A percentile compares a stretch with the other conserved stretches of the same genome.
Evolutionary conservation across 35 echinoderm and acorn worm genomes (phyloP).

Genomic region (Antedon bifida): DNA sequence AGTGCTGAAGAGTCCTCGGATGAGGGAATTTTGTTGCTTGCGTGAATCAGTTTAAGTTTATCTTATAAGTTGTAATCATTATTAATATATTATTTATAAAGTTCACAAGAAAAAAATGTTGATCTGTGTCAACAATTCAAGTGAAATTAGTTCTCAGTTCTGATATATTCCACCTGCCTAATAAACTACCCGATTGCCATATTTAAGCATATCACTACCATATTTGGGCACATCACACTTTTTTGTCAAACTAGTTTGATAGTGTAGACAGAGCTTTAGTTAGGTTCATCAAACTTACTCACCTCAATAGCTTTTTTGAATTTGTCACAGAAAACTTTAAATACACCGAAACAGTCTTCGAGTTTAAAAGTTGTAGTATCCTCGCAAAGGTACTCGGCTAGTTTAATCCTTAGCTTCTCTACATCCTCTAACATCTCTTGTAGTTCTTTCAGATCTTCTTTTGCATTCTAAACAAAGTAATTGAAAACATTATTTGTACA

Average conservation of each 20-base stretch:
- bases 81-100: too few relatives aligned
- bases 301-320: constrained; percentile 85
- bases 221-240: too few relatives aligned
- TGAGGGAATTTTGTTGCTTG: too few relatives aligned
- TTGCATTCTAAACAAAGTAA: constrained; percentile 28
- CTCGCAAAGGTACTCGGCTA: constrained; percentile 92
- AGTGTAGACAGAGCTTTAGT: not conserved
- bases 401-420: constrained; percentile 30
- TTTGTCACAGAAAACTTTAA: constrained; percentile 85
- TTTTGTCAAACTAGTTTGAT: too few relatives aligned
- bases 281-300: not conserved
- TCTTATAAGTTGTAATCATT: too few relatives aligned
- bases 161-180: not conserved
- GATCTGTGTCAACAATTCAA: too few relatives aligned
- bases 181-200: not conserved
- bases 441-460: constrained; percentile 48
- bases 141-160: not conserved
- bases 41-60: too few relatives aligned
- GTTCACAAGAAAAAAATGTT: too few relatives aligned
- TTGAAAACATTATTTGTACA: not conserved
- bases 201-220: too few relatives aligned
- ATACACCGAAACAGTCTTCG: constrained; percentile 82
- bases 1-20: too few relatives aligned
- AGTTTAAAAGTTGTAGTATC: constrained; percentile 72
- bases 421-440: constrained; percentile 53